Evolutionary conservation across 1,140 invertebrate genomes (phyloP).

Genomic region (Onthophagus taurus): DNA sequence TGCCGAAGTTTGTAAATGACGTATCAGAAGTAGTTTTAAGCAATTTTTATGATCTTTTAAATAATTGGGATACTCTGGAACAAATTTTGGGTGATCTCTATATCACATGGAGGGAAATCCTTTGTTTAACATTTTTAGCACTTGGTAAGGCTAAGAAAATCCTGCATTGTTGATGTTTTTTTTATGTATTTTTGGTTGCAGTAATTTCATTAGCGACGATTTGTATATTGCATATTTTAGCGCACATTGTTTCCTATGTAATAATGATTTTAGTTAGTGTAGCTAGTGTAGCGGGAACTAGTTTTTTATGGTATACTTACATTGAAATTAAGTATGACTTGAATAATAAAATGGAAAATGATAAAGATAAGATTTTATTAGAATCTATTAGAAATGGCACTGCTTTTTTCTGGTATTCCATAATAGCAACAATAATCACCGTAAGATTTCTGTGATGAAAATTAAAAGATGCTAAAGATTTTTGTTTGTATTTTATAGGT

Average conservation of each 20-base stretch:
- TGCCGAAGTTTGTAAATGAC: constrained; percentile 60
- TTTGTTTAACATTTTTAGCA: constrained; percentile 70
- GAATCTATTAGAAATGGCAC: constrained; percentile 78
- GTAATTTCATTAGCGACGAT: constrained; percentile 76
- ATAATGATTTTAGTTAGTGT: constrained; percentile 72
- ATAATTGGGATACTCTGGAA: constrained; percentile 79
- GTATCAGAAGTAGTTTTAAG: constrained; percentile 49
- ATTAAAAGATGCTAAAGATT: constrained; percentile 8
- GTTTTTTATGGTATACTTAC: constrained; percentile 83
- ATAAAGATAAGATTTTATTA: constrained; percentile 38
- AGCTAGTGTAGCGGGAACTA: constrained; percentile 65
- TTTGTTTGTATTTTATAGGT: constrained; percentile 47
- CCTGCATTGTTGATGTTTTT: constrained; percentile 8
- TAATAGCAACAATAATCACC: constrained; percentile 80
- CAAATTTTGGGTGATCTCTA: constrained; percentile 82
- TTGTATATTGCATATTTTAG: constrained; percentile 73
- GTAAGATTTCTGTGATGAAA: constrained; percentile 41
- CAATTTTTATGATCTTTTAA: constrained; percentile 71
- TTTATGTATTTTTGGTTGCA: constrained; percentile 40
- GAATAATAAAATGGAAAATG: constrained; percentile 49
- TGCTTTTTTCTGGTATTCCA: constrained; percentile 73
- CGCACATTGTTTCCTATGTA: constrained; percentile 74
- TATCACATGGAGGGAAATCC: constrained; percentile 74
- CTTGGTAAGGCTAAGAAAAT: constrained; percentile 57
- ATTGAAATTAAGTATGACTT: constrained; percentile 63